Base-by-base conservation (phyloP, 2,113 vertebrate species). In the Anas platyrhynchos region DNA sequence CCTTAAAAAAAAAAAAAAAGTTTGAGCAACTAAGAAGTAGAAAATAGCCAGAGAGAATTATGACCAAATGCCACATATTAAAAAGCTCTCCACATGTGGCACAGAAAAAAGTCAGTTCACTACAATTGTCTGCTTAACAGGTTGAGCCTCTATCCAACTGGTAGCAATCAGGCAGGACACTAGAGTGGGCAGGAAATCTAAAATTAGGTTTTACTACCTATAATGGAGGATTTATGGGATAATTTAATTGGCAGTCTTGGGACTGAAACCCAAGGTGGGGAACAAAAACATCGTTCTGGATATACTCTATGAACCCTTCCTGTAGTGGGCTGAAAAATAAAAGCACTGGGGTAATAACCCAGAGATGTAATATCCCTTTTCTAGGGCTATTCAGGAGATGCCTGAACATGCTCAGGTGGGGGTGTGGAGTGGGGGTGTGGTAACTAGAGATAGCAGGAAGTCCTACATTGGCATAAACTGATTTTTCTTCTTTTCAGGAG, bases 141-240 rank as follows among this genome's bases (percentile, higher is more conserved):
- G 96, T 89, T 97, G 79, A 66, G 95, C 96, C 95, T 97, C 95
- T 89, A 18, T 59, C 95, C 96, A 96, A 97, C 95, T 97, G 98
- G 97, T 93, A 98, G 96, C 97, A 95, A 98, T 98, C 98, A 98
- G 92, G 95, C 96, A 92, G 96, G 97, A 98, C 94, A 94, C 96
- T 85, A 94, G 92, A 96, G 96, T 93, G 81, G 84, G 95, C 97
- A 98, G 98, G 98, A 98, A 98, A 98, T 98, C 98, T 98, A 98
- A 98, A 99, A 98, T 98, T 98, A 98, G 98, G 95, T 97, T 98
- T 98, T 98, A 98, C 97, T 98, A 97, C 98, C 98, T 98, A 97
- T 97, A 98, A 98, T 97, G 96, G 97, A 98, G 97, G 97, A 98
- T 98, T 98, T 98, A 98, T 96, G 95, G 97, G 97, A 98, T 97